Conservation (phyloP, 1,140 invertebrate species). For the Sesamia nonagrioides region DNA sequence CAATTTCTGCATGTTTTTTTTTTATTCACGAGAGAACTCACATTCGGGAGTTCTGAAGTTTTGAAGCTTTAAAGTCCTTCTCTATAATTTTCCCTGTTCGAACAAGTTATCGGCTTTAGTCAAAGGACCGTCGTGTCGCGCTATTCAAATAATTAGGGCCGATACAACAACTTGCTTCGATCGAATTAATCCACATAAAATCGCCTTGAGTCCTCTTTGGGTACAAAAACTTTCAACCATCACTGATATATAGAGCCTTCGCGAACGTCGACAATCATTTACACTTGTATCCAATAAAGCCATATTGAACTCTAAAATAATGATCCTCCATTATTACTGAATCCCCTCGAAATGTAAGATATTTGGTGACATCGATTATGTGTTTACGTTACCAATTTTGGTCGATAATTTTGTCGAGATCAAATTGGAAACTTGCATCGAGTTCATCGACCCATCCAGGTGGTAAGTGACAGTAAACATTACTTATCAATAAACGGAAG, state of each 20-base stretch:
- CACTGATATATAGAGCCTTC: slow-evolving; percentile 68
- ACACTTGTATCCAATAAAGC: slow-evolving; percentile 65
- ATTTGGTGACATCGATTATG: slow-evolving; percentile 57
- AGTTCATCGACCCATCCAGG: slow-evolving; percentile 78
- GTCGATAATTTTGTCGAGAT: slow-evolving; percentile 57
- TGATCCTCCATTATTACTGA: slow-evolving; percentile 50
- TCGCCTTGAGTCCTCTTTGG: slow-evolving; percentile 61
- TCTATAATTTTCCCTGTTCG: slow-evolving; percentile 55
- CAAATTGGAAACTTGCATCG: slow-evolving; percentile 66
- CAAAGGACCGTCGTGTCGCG: slow-evolving; percentile 78
- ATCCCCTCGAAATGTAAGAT: slow-evolving; percentile 46
- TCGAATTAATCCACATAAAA: slow-evolving; percentile 86
- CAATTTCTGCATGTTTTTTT: background rate
- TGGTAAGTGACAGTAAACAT: slow-evolving; percentile 77
- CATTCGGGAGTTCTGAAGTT: background rate
- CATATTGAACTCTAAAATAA: slow-evolving; percentile 69
- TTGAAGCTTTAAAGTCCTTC: background rate
- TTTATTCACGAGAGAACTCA: background rate
- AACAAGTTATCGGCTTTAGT: slow-evolving; percentile 74
- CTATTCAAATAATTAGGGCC: slow-evolving; percentile 84
- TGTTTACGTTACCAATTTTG: slow-evolving; percentile 60
- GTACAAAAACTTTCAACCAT: slow-evolving; percentile 71
- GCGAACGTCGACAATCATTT: slow-evolving; percentile 60
- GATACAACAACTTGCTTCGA: slow-evolving; percentile 71
- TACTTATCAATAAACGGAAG: slow-evolving; percentile 82